Percentiles rank a stretch among this genome's conserved stretches.
Evolutionary conservation across 92 coral and sea anemone species (phyloP).

Genomic region (Siderastrea radians): DNA sequence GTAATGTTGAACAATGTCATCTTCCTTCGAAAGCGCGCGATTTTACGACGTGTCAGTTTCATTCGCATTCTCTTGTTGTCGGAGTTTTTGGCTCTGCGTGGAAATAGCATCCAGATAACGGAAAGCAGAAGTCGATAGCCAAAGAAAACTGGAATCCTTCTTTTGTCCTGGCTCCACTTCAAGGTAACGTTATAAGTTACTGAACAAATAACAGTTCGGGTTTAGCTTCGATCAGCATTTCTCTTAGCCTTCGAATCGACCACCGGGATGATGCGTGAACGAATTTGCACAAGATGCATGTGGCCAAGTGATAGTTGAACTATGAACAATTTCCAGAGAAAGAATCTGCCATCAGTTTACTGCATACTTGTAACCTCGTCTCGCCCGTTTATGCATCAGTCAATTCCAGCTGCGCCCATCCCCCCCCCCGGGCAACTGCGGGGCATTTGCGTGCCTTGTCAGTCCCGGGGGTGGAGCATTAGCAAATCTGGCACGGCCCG

Average conservation of each 20-base stretch:
- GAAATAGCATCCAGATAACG: conserved; percentile 6
- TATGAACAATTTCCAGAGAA: background rate
- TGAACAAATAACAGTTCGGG: conserved; percentile 14
- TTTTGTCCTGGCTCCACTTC: conserved; percentile 19
- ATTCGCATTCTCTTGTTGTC: background rate
- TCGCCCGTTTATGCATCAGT: conserved; percentile 12
- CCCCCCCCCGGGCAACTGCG: no score
- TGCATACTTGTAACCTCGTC: conserved; percentile 13
- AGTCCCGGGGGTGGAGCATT: conserved; percentile 17
- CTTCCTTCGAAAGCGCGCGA: background rate
- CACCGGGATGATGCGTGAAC: background rate
- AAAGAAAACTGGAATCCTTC: conserved; percentile 13
- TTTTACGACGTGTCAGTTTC: conserved; percentile 2
- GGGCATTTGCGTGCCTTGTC: background rate
- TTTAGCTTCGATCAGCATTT: conserved; percentile 25
- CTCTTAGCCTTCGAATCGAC: background rate
- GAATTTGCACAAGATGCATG: conserved; percentile 17
- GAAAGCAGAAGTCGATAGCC: background rate
- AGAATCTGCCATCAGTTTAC: conserved; percentile 20
- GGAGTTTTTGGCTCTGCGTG: background rate
- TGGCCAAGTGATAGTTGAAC: conserved; percentile 19
- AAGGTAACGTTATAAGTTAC: conserved; percentile 15
- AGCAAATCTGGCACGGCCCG: conserved; percentile 7
- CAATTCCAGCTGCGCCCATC: no score
- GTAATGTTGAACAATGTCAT: no score